phyloP scores from a whole-genome alignment of 2,888 invertebrate species.

The Diloba caeruleocephala region DNA sequence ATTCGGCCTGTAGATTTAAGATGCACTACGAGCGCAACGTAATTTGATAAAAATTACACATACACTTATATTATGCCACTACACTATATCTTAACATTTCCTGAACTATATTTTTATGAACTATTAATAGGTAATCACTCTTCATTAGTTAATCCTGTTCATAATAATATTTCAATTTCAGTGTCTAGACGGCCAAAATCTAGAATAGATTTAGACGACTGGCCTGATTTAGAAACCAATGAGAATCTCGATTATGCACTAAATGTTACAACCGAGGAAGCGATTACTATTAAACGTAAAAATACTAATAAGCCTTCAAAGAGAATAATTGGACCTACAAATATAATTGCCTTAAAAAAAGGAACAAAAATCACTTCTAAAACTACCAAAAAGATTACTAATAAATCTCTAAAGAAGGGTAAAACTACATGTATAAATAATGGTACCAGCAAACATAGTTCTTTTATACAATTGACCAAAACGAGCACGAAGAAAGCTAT shows the following conservation, averaged over 20 bases:
- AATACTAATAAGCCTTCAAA: background rate
- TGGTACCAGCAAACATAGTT: no score
- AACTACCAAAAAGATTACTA: background rate
- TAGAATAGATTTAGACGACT: conserved; percentile 3
- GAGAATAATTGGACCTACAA: background rate
- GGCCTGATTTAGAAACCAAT: background rate
- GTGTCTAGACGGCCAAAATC: conserved; percentile 5
- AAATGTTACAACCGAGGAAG: no score
- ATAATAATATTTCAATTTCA: conserved; percentile 24
- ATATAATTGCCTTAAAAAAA: background rate
- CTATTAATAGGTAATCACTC: no score
- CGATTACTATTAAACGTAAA: background rate
- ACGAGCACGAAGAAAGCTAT: background rate
- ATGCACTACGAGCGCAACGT: no score
- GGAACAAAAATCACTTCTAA: background rate
- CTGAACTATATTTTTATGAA: no score
- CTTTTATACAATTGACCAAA: background rate
- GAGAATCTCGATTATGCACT: no score
- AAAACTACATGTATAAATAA: background rate
- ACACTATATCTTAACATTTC: no score
- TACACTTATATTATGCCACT: no score
- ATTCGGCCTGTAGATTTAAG: no score
- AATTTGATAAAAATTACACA: no score
- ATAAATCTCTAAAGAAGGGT: background rate
- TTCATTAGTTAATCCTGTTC: no score